Percentiles rank a stretch among this genome's conserved stretches.
Conservation (phyloP, 2,797 vertebrate genomes). For the Linurgus olivaceus region DNA sequence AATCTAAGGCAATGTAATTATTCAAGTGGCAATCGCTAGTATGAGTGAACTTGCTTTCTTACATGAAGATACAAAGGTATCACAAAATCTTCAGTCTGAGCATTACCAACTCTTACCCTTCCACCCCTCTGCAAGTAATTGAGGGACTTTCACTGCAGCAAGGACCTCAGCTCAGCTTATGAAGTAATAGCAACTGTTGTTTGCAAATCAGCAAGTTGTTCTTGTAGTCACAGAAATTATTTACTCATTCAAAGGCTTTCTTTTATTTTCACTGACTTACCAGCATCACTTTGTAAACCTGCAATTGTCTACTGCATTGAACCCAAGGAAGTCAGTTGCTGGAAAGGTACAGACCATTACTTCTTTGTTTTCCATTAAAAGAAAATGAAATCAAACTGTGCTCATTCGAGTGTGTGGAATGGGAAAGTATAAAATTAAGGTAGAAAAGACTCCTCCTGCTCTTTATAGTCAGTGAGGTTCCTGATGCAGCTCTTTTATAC, state of each 20-base stretch:
- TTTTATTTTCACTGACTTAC: neutral
- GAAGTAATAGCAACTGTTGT: neutral
- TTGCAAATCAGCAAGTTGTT: neutral
- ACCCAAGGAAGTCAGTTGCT: conserved; percentile 1
- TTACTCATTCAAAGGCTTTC: neutral
- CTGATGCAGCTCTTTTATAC: conserved; percentile 16
- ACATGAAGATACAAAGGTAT: neutral
- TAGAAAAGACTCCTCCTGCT: conserved; percentile 19
- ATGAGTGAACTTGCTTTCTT: neutral
- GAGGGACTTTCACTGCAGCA: neutral
- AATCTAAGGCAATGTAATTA: neutral
- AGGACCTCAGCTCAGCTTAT: neutral
- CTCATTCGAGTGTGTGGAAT: conserved; percentile 21
- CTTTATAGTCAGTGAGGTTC: neutral
- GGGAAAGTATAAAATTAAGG: conserved; percentile 31
- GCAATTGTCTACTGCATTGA: conserved; percentile 15
- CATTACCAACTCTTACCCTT: neutral
- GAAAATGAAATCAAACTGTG: conserved; percentile 58
- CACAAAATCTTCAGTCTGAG: neutral
- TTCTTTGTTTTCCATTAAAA: conserved; percentile 53
- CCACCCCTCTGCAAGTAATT: neutral
- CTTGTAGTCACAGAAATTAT: neutral
- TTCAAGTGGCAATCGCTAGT: neutral
- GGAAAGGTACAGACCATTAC: conserved; percentile 44
- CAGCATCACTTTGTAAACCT: neutral